Evolutionary conservation across 2,797 vertebrate genomes (phyloP), one percentile per base, ranked within the genome.

Genomic region (Hephaestus fuliginosus): DNA sequence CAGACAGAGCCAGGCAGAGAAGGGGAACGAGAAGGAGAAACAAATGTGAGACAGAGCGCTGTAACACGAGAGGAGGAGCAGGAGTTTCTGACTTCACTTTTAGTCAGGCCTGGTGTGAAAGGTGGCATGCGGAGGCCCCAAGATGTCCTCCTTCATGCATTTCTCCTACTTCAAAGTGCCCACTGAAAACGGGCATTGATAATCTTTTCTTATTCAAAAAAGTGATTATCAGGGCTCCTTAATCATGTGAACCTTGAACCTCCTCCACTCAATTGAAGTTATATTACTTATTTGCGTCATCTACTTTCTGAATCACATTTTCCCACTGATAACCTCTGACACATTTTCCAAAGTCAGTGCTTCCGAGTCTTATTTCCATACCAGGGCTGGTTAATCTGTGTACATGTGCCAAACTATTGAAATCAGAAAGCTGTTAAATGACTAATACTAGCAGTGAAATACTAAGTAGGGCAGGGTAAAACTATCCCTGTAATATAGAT

Each of bases 261-360:
- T 57, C 48, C 30, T 55, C 4, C 11, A 33, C 18, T 39, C 7
- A n/a, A 4, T 75, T 20, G 44, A 28, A n/a, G 6, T 48, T 52
- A 17, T 39, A 57, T 64, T 17, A 52, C 25, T 69, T 2, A 15
- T 20, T 36, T 20, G 41, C 2, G 3, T 2, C 41, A 44, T 69
- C 8, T 62, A 36, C n/a, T 18, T 22, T 72, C 61, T 70, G 63
- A 74, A 17, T 82, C 63, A 70, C 41, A 49, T n/a, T 75, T 86
- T 72, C 41, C 52, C 11, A 18, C 56, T 25, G 44, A 81, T 69
- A 56, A 68, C 58, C 9, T 52, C 3, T 51, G 20, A 49, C 46
- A 53, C 12, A 30, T 33, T 70, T 33, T 58, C 39, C 52, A 33
- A 63, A 65, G 56, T 51, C 62, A 68, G 25, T 39, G 13, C 0